A percentile compares a stretch with the other conserved stretches of the same genome.
Evolutionary conservation across 37 sponge, comb jelly and placozoan genomes (phyloP).

Genomic region (Halisarca cf. caerulea): DNA sequence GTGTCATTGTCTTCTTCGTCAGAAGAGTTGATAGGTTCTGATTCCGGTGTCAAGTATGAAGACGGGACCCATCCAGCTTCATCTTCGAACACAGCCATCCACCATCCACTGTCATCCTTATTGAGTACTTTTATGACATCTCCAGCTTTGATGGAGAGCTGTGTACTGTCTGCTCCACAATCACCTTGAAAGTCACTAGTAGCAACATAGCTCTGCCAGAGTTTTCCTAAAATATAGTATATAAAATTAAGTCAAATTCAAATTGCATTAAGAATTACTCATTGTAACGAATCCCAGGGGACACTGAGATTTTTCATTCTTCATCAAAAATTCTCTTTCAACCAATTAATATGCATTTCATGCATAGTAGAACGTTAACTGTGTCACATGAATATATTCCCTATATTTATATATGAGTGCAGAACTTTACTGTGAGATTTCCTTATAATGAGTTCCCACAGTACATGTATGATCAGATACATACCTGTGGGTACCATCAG

Average conservation of each 20-base stretch:
- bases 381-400: too few relatives aligned
- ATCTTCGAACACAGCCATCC: constrained; percentile 47
- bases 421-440: too few relatives aligned
- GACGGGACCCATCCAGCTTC: constrained; percentile 68
- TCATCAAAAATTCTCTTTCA: too few relatives aligned
- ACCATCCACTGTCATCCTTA: constrained; percentile 78
- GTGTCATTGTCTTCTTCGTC: constrained; percentile 43
- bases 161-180: constrained; percentile 47
- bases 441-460: too few relatives aligned
- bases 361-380: too few relatives aligned
- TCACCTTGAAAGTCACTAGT: constrained; percentile 52
- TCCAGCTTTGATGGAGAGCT: constrained; percentile 58
- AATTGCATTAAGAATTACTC: too few relatives aligned
- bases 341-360: too few relatives aligned
- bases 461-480: not conserved
- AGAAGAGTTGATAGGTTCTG: not conserved
- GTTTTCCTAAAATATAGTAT: too few relatives aligned
- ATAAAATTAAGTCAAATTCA: too few relatives aligned
- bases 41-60: constrained; percentile 50
- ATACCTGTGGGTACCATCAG: constrained; percentile 59
- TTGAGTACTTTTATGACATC: constrained; percentile 54
- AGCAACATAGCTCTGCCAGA: constrained; percentile 63
- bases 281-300: too few relatives aligned
- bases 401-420: not conserved
- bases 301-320: too few relatives aligned